phyloP scores from a whole-genome alignment of 2,888 invertebrate species.

The Stramonita haemastoma region DNA sequence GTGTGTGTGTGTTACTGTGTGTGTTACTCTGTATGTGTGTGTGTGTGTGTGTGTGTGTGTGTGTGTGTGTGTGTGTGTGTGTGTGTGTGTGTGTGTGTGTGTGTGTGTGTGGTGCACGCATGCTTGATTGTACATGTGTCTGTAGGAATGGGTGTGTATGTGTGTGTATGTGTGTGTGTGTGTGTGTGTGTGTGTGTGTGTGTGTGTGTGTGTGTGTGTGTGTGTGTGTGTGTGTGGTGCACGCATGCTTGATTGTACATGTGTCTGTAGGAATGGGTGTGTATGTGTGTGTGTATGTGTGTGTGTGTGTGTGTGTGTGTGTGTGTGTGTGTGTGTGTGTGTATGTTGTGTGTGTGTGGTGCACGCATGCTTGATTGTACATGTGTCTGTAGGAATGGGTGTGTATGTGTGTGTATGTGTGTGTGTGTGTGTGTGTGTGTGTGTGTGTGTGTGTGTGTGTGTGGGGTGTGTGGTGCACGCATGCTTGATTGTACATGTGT shows the following conservation, averaged over 20 bases:
- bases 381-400: not conserved
- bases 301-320: too few relatives aligned
- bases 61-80: too few relatives aligned
- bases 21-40: too few relatives aligned
- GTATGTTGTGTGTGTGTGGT: not conserved
- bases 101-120: not conserved
- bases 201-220: not conserved
- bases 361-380: not conserved
- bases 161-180: not conserved
- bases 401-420: not conserved
- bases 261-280: not conserved
- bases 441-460: not conserved
- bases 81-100: not conserved
- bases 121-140: not conserved
- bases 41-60: too few relatives aligned
- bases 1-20: not conserved
- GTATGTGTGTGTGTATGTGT: not conserved
- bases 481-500: not conserved
- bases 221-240: not conserved
- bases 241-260: not conserved
- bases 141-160: not conserved
- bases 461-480: not conserved
- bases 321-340: not conserved
- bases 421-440: too few relatives aligned
- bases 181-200: too few relatives aligned